Evolutionary conservation across 1,140 invertebrate species (phyloP).

Genomic region (Telenomus remus): DNA sequence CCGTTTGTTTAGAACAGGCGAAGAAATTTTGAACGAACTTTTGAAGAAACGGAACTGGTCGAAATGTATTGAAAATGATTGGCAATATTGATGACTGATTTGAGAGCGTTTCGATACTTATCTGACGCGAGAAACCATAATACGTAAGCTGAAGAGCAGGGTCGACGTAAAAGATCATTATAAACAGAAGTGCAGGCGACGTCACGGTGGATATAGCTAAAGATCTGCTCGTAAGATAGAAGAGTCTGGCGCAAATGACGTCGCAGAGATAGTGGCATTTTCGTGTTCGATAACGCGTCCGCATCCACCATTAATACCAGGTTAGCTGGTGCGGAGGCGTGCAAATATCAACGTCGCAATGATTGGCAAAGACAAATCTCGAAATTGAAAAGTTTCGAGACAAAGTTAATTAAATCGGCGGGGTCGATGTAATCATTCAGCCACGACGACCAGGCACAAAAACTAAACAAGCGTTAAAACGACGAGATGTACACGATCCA

Average conservation of each 20-base stretch:
- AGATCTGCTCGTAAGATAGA: constrained; percentile 50
- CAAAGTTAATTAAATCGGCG: constrained; percentile 33
- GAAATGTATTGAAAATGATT: constrained; percentile 13
- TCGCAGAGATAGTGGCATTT: constrained; percentile 32
- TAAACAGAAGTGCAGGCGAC: constrained; percentile 41
- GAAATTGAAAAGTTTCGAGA: constrained; percentile 30
- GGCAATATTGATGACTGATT: constrained; percentile 5
- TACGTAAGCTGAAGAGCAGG: not conserved
- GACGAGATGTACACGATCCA: constrained; percentile 33
- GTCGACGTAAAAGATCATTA: constrained; percentile 40
- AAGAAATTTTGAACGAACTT: too few species aligned
- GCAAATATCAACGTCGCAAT: constrained; percentile 32
- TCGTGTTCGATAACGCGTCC: constrained; percentile 34
- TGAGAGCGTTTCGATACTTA: constrained; percentile 9
- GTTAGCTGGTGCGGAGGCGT: constrained; percentile 9
- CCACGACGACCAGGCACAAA: constrained; percentile 5
- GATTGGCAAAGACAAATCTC: constrained; percentile 18
- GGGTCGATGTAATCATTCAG: constrained; percentile 38
- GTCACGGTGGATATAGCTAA: constrained; percentile 32
- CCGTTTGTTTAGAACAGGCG: too few species aligned
- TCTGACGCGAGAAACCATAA: constrained; percentile 20
- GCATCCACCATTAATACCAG: constrained; percentile 18
- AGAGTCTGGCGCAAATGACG: constrained; percentile 48
- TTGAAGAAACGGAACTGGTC: too few species aligned
- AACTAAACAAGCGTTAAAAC: constrained; percentile 18